These are phyloP conservation scores for Drosophila kohkoa DNA, from an alignment of 1,140 invertebrate genomes.

Conservation along the genomic window DNA sequence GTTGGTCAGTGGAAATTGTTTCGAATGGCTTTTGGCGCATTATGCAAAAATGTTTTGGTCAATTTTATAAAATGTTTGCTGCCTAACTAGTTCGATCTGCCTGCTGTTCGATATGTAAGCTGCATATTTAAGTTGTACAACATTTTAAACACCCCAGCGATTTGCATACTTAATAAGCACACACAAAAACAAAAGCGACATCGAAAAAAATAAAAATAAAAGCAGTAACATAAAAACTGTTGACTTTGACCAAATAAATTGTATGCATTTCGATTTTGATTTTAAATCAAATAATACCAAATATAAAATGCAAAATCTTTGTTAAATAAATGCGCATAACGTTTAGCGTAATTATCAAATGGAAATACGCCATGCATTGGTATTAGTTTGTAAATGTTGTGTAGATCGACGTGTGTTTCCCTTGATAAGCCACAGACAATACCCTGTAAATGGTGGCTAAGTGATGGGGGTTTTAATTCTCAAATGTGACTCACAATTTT, in stretches of 20 bases:
- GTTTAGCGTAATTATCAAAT: conserved; percentile 75
- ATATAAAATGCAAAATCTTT: conserved; percentile 71
- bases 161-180: conserved; percentile 72
- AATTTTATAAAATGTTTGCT: conserved; percentile 38
- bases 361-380: conserved; percentile 34
- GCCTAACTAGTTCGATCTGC: conserved; percentile 60
- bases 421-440: background rate
- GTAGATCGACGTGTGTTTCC: conserved; percentile 1
- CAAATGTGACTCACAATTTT: too few species aligned
- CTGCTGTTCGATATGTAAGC: conserved; percentile 35
- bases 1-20: conserved; percentile 20
- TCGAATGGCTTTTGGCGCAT: conserved; percentile 34
- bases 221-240: conserved; percentile 48
- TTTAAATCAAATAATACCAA: conserved; percentile 52
- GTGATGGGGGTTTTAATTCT: background rate
- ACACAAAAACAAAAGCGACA: conserved; percentile 13
- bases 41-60: conserved; percentile 53
- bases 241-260: conserved; percentile 36
- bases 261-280: conserved; percentile 35
- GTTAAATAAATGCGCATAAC: conserved; percentile 76
- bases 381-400: conserved; percentile 23
- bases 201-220: conserved; percentile 27
- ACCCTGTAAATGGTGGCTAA: background rate
- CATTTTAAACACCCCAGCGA: conserved; percentile 54
- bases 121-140: conserved; percentile 74